Percentiles rank a stretch among this genome's conserved stretches.
phyloP scores from a whole-genome alignment of 1,140 invertebrate genomes.

The Thaumetopoea pityocampa region DNA sequence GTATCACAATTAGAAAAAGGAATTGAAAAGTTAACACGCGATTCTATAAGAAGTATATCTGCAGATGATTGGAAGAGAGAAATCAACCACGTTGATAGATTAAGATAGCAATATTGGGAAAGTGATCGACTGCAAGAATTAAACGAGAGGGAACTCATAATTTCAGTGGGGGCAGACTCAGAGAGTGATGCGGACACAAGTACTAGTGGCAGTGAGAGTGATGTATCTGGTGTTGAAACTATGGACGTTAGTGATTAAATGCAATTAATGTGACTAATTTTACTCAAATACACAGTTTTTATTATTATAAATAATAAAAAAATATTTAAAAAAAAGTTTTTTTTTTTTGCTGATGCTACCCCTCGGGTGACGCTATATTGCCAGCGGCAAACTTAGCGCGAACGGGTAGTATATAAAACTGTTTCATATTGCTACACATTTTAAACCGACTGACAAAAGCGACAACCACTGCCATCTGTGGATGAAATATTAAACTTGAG shows the following conservation, averaged over 20 bases:
- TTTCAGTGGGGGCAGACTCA: not conserved
- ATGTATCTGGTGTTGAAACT: constrained; percentile 1
- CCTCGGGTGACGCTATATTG: not conserved
- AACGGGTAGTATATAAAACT: no score
- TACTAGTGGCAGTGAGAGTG: not conserved
- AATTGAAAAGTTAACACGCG: no score
- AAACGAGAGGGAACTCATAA: not conserved
- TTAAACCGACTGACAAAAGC: no score
- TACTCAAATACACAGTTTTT: constrained; percentile 2
- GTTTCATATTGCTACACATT: no score
- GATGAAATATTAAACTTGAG: no score
- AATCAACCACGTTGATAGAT: no score
- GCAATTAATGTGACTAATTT: not conserved
- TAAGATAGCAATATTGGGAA: no score
- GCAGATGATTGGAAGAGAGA: no score
- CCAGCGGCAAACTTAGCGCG: not conserved
- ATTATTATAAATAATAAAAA: not conserved
- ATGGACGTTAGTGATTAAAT: not conserved
- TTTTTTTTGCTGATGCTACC: constrained; percentile 1
- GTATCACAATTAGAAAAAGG: no score
- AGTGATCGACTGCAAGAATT: not conserved
- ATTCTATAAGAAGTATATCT: no score
- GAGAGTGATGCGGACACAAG: not conserved
- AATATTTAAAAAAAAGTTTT: not conserved
- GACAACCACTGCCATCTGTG: no score